A percentile compares a stretch with the other conserved stretches of the same genome.
These are phyloP conservation scores for Chymomyza procnemis DNA, from an alignment of 2,888 invertebrate species.

Conservation along the genomic window DNA sequence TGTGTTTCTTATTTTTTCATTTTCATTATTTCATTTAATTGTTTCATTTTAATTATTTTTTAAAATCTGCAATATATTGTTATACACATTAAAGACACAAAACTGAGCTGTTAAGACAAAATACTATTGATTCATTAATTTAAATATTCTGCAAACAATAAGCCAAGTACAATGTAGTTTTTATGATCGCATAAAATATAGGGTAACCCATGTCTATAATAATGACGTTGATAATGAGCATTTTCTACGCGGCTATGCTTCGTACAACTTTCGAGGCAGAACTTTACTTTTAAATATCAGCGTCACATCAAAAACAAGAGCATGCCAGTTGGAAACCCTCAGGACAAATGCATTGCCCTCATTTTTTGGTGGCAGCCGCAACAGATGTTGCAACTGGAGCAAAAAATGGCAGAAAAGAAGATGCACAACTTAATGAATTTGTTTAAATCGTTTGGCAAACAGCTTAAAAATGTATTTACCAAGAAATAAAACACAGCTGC, in stretches of 20 bases:
- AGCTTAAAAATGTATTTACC: conserved; percentile 35
- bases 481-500: not conserved
- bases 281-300: conserved; percentile 69
- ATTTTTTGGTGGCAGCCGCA: conserved; percentile 55
- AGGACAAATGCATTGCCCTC: conserved; percentile 67
- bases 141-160: not conserved
- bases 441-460: conserved; percentile 32
- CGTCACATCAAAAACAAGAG: conserved; percentile 64
- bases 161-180: not conserved
- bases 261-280: conserved; percentile 53
- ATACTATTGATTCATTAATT: too few relatives aligned
- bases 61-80: too few relatives aligned
- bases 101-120: too few relatives aligned
- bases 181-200: not conserved
- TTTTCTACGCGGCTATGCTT: not conserved
- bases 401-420: not conserved
- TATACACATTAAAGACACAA: too few relatives aligned
- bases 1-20: too few relatives aligned
- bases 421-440: conserved; percentile 47
- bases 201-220: not conserved
- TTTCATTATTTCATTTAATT: too few relatives aligned
- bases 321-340: conserved; percentile 35
- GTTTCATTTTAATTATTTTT: too few relatives aligned
- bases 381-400: conserved; percentile 33
- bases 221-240: conserved; percentile 48